Conservation (phyloP, 2,888 invertebrate species). For the Pristionchus exspectatus region DNA sequence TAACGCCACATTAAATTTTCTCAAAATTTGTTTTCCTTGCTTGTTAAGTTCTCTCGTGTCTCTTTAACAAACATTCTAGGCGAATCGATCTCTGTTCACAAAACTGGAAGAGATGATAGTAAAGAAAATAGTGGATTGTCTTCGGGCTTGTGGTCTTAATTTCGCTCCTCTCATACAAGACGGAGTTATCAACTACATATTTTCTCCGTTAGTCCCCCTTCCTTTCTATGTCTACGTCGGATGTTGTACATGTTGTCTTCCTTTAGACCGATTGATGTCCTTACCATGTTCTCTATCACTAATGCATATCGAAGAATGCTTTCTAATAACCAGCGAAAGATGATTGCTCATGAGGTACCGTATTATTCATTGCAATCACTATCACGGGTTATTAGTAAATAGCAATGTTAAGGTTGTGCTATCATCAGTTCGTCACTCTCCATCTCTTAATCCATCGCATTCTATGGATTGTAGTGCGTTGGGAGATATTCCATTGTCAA, state of each 20-base stretch:
- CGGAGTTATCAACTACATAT: conserved; percentile 35
- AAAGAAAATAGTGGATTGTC: neutral
- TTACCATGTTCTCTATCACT: conserved; percentile 39
- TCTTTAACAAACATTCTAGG: neutral
- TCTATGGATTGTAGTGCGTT: neutral
- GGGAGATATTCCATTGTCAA: neutral
- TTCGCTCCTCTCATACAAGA: conserved; percentile 31
- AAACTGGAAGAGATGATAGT: conserved; percentile 11
- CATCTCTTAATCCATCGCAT: conserved; percentile 13
- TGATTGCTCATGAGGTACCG: conserved; percentile 45
- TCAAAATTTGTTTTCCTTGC: no score
- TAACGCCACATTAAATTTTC: no score
- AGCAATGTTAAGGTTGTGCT: conserved; percentile 19
- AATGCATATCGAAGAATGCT: conserved; percentile 17
- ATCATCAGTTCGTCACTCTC: conserved; percentile 4
- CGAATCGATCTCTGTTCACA: neutral
- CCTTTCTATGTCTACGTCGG: neutral
- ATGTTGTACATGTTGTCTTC: no score
- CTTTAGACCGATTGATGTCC: conserved; percentile 46
- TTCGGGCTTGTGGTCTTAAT: conserved; percentile 4
- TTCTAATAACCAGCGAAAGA: conserved; percentile 33
- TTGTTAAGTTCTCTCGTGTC: no score
- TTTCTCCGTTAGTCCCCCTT: conserved; percentile 47
- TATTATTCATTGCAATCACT: no score
- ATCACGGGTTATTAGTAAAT: no score